These are phyloP conservation scores for Drosophila aff. DNA, from an alignment of 1,140 invertebrate species.

Conservation along the genomic window DNA sequence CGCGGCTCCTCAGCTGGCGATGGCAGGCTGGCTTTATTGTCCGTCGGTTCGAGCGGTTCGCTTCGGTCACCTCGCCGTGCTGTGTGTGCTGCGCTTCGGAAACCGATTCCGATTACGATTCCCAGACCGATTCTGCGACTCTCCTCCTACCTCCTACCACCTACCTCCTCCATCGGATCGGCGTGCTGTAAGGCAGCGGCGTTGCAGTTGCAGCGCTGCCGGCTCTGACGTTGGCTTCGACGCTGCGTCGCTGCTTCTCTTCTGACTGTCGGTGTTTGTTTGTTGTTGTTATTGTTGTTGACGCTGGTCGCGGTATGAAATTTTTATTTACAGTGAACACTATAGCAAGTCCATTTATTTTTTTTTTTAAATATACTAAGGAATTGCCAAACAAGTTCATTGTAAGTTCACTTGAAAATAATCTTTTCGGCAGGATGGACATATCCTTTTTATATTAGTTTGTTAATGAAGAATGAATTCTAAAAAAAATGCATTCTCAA, in stretches of 20 bases:
- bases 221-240: constrained; percentile 26
- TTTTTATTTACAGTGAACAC: constrained; percentile 45
- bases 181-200: constrained; percentile 29
- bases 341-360: neutral
- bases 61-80: constrained; percentile 67
- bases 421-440: too few relatives aligned
- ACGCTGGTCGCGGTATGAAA: constrained; percentile 78
- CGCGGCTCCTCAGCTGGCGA: constrained; percentile 48
- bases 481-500: neutral
- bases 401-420: neutral
- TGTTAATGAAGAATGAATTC: constrained; percentile 1
- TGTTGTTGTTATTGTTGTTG: constrained; percentile 63
- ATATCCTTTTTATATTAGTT: constrained; percentile 39
- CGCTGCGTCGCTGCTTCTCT: constrained; percentile 16
- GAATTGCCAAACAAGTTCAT: neutral
- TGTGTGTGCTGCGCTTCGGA: constrained; percentile 50
- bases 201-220: constrained; percentile 34
- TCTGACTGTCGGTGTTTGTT: constrained; percentile 65
- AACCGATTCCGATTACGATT: constrained; percentile 34
- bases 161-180: constrained; percentile 12
- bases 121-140: constrained; percentile 22
- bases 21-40: constrained; percentile 78
- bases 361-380: too few relatives aligned
- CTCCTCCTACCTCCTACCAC: neutral
- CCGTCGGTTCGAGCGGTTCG: constrained; percentile 81